Conservation (phyloP, 2,888 invertebrate species). For the Drosophila neotestacea region DNA sequence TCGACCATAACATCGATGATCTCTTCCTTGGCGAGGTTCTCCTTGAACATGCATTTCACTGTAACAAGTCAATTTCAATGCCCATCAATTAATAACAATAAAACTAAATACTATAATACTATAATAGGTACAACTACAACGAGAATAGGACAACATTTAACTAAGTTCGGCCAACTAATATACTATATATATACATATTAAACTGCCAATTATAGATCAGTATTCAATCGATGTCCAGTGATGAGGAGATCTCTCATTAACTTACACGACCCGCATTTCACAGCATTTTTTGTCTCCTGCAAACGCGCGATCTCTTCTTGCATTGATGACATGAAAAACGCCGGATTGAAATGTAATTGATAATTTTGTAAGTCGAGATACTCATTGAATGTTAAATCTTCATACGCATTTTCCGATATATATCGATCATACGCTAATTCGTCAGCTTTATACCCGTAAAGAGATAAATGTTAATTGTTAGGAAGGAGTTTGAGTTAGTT, state of each 20-base stretch:
- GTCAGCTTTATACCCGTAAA: conserved; percentile 15
- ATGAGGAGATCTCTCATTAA: conserved; percentile 21
- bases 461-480: not conserved
- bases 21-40: conserved; percentile 89
- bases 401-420: conserved; percentile 22
- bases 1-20: conserved; percentile 92
- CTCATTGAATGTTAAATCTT: conserved; percentile 18
- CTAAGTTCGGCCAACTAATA: too few species aligned
- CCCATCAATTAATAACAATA: not conserved
- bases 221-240: not conserved
- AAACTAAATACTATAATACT: not conserved
- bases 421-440: conserved; percentile 17
- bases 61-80: conserved; percentile 14
- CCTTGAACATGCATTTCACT: conserved; percentile 90
- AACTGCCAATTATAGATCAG: not conserved
- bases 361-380: conserved; percentile 27
- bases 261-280: conserved; percentile 61
- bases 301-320: conserved; percentile 58
- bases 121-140: not conserved
- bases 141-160: not conserved
- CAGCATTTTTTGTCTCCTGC: conserved; percentile 48
- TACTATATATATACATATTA: too few species aligned
- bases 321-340: conserved; percentile 22
- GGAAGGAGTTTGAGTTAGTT: conserved; percentile 8
- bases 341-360: conserved; percentile 20